Percentiles rank a stretch among this genome's conserved stretches.
These are phyloP conservation scores for Cnemophilus loriae DNA, from an alignment of 2,113 vertebrate species.

Conservation along the genomic window DNA sequence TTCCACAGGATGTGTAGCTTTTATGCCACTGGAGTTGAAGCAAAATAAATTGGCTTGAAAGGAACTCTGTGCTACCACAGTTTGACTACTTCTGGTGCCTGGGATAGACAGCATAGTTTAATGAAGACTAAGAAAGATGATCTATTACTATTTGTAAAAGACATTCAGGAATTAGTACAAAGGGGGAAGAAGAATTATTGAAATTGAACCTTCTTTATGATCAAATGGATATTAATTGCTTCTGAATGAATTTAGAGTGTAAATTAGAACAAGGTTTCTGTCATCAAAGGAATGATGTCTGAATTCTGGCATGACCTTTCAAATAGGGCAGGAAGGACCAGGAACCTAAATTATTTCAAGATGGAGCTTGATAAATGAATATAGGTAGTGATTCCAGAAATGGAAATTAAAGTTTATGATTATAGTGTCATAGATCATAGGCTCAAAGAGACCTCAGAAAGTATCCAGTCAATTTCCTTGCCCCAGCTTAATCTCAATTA, in stretches of 20 bases:
- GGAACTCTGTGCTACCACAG: not conserved
- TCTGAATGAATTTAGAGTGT: slow-evolving; percentile 13
- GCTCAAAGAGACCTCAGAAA: slow-evolving; percentile 9
- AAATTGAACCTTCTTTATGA: not conserved
- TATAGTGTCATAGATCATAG: slow-evolving; percentile 9
- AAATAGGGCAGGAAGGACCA: not conserved
- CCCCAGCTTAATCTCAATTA: not conserved
- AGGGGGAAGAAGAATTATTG: not conserved
- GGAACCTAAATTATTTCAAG: slow-evolving; percentile 41
- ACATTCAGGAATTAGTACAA: not conserved
- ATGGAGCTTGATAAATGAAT: slow-evolving; percentile 28
- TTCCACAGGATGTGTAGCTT: not conserved
- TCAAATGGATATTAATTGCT: slow-evolving; percentile 39
- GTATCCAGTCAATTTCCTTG: not conserved
- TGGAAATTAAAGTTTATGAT: slow-evolving; percentile 32
- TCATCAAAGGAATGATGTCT: slow-evolving; percentile 11
- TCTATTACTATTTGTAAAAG: slow-evolving; percentile 21
- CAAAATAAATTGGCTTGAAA: not conserved
- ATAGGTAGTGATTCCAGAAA: not conserved
- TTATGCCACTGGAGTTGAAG: not conserved
- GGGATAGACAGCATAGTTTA: not conserved
- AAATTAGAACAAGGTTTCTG: slow-evolving; percentile 33
- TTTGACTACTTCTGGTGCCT: not conserved
- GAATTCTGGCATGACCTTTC: slow-evolving; percentile 13
- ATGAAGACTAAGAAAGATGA: not conserved